These are phyloP conservation scores for Microtus richardsoni DNA, from an alignment of 2,113 vertebrate species.

Conservation along the genomic window DNA sequence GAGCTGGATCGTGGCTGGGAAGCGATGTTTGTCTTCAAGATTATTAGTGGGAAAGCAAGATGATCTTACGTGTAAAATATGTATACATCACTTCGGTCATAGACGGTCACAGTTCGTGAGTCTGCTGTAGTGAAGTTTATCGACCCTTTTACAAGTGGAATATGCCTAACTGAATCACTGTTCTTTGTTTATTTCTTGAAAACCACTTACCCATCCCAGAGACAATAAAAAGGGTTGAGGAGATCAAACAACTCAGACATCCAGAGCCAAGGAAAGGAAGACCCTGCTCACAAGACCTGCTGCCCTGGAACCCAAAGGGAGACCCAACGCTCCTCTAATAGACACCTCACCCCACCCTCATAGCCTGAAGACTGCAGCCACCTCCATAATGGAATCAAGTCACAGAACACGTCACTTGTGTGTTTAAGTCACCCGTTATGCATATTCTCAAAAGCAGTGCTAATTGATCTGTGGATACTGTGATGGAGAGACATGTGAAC, in stretches of 20 bases:
- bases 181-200: constrained; percentile 48
- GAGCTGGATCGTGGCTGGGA: constrained; percentile 62
- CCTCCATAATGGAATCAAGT: constrained; percentile 68
- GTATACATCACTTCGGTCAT: constrained; percentile 62
- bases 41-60: constrained; percentile 49
- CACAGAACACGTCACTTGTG: constrained; percentile 22
- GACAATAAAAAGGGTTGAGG: constrained; percentile 19
- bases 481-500: constrained; percentile 85
- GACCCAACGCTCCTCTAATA: constrained; percentile 4
- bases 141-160: constrained; percentile 72
- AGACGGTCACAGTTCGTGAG: neutral
- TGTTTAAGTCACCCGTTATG: constrained; percentile 74
- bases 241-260: constrained; percentile 71
- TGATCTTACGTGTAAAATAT: constrained; percentile 69
- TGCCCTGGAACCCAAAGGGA: constrained; percentile 68
- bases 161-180: constrained; percentile 61
- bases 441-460: constrained; percentile 81
- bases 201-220: constrained; percentile 47
- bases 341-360: constrained; percentile 35
- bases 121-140: constrained; percentile 59
- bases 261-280: constrained; percentile 71
- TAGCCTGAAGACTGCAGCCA: constrained; percentile 51
- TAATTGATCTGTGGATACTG: constrained; percentile 86
- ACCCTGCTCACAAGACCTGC: constrained; percentile 60
- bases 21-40: constrained; percentile 76